Evolutionary conservation across 1,140 invertebrate species (phyloP), one percentile per base, ranked within the genome.

Genomic region (Homalodisca vitripennis): DNA sequence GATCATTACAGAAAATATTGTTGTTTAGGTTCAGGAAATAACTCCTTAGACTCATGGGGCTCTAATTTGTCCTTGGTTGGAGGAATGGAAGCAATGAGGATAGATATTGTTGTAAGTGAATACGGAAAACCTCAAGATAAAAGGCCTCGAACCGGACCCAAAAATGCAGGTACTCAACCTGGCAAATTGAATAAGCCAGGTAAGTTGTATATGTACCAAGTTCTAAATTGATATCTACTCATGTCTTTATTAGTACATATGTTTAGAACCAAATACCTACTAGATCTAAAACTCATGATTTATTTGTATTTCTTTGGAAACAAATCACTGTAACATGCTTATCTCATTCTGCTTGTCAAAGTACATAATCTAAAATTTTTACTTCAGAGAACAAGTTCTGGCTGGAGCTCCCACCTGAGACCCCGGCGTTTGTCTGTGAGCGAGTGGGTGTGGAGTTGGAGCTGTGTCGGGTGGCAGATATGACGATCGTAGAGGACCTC

Each of bases 101-200:
- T 98, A 67, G 93, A 98, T 78, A 98, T 98, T 77, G 93, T 97
- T 22, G 95, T 97, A 67, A 92, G 91, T 75, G 92, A 93, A 79
- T 87, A 88, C 74, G 88, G 88, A 13, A 86, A 85, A 78, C 73
- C 80, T 27, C 66, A 70, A 46, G 71, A 74, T 26, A 72, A 74
- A 31, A 74, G 71, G 26, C 20, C 34, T n/a, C 47, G 53, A 27
- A 20, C 30, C 20, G 32, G 32, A 3, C 46, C 3, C 26, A 68
- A 68, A 30, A 13, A 53, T 10, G 51, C n/a, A 34, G n/a, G 24
- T 27, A 31, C 30, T 30, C 55, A 68, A 62, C n/a, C 46, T 48
- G 57, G 57, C 53, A 62, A 68, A 27, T 10, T 29, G 55, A 60
- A 60, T 26, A 60, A 60, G n/a, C 22, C 48, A 14, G 55, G 55